Conservation (phyloP, 2,888 invertebrate genomes). For the Tetrapedia diversipes region DNA sequence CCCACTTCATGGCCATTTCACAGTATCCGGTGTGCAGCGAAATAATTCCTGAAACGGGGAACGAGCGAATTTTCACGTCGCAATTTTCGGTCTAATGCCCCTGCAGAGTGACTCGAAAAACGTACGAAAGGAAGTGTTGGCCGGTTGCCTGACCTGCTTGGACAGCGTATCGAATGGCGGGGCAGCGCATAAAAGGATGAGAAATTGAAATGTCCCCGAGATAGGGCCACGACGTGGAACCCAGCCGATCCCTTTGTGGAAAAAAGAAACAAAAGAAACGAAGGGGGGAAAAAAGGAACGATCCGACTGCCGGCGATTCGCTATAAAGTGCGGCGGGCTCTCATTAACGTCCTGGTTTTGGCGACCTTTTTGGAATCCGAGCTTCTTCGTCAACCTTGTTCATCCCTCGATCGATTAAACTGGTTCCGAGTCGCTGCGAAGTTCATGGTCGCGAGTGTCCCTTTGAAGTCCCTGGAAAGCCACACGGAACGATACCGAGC, state of each 20-base stretch:
- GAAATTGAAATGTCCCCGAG: slow-evolving; percentile 64
- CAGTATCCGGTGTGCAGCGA: too few relatives aligned
- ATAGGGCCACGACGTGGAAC: slow-evolving; percentile 27
- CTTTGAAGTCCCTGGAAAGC: slow-evolving; percentile 1
- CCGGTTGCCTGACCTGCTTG: slow-evolving; percentile 67
- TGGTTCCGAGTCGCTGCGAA: slow-evolving; percentile 22
- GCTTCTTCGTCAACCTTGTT: slow-evolving; percentile 22
- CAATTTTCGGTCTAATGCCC: slow-evolving; percentile 53
- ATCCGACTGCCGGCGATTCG: slow-evolving; percentile 5
- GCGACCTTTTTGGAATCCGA: slow-evolving; percentile 5
- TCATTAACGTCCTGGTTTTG: slow-evolving; percentile 3
- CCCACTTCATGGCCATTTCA: background rate
- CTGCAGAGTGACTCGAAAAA: slow-evolving; percentile 48
- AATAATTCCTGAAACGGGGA: background rate
- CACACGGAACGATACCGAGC: slow-evolving; percentile 12
- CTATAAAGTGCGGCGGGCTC: slow-evolving; percentile 15
- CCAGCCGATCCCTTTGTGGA: slow-evolving; percentile 24
- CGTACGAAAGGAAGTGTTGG: slow-evolving; percentile 52
- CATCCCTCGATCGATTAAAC: slow-evolving; percentile 14
- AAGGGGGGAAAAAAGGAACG: background rate
- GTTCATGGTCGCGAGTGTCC: slow-evolving; percentile 23
- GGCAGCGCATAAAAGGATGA: slow-evolving; percentile 64
- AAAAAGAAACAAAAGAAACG: background rate
- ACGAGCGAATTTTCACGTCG: slow-evolving; percentile 37
- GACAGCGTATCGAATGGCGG: slow-evolving; percentile 61